Evolutionary conservation across 2,113 vertebrate genomes (phyloP).

Genomic region (Poicephalus meyeri): DNA sequence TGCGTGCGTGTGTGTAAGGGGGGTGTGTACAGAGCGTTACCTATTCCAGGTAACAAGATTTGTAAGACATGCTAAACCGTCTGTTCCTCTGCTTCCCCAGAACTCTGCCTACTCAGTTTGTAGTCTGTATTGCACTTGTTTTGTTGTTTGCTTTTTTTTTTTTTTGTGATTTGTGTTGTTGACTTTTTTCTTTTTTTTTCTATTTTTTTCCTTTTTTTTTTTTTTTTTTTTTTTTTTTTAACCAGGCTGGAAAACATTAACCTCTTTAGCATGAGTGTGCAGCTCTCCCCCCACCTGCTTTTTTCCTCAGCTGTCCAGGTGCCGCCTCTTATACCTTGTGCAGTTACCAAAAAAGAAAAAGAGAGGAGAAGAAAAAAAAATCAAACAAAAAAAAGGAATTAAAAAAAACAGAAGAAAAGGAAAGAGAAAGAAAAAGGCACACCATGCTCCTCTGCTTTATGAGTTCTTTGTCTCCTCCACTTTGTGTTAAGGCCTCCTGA

Average conservation of each 20-base stretch:
- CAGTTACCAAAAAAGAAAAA: slow-evolving; percentile 54
- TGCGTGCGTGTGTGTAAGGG: neutral
- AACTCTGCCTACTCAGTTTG: slow-evolving; percentile 66
- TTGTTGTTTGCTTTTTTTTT: neutral
- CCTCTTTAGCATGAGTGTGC: slow-evolving; percentile 45
- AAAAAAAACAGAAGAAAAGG: neutral
- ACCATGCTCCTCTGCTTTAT: slow-evolving; percentile 62
- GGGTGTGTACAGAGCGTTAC: slow-evolving; percentile 28
- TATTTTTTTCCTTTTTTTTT: neutral
- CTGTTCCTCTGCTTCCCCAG: slow-evolving; percentile 60
- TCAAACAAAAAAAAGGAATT: neutral
- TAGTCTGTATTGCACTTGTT: slow-evolving; percentile 75
- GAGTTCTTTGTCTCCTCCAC: slow-evolving; percentile 60
- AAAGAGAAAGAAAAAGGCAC: slow-evolving; percentile 71
- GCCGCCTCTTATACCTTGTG: slow-evolving; percentile 60
- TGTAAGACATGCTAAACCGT: slow-evolving; percentile 53
- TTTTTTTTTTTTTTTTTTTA: neutral
- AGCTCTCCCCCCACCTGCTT: slow-evolving; percentile 39
- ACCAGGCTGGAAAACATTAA: slow-evolving; percentile 41
- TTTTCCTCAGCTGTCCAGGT: slow-evolving; percentile 60
- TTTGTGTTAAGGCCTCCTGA: slow-evolving; percentile 75
- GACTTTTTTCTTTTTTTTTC: neutral
- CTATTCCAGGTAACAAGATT: slow-evolving; percentile 55
- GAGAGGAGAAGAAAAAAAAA: neutral
- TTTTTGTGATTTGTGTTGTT: slow-evolving; percentile 32